Percentiles rank a stretch among this genome's conserved stretches.
Evolutionary conservation across 1,140 invertebrate species (phyloP).

Genomic region (Nebria ingens): DNA sequence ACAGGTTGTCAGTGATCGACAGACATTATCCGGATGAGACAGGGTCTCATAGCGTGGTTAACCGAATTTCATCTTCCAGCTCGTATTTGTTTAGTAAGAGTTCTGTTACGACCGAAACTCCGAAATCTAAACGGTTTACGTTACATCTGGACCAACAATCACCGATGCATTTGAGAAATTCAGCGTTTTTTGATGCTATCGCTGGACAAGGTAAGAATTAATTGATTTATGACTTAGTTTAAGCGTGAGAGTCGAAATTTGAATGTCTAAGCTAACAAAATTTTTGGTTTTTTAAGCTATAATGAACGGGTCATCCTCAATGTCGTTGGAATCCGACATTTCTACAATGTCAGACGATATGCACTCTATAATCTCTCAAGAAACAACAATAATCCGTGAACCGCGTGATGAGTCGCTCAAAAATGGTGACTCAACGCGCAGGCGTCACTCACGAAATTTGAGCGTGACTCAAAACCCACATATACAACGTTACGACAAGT

Average conservation of each 20-base stretch:
- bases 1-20: slow-evolving; percentile 41
- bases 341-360: slow-evolving; percentile 47
- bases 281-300: slow-evolving; percentile 28
- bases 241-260: too few relatives aligned
- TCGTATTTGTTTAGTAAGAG: slow-evolving; percentile 28
- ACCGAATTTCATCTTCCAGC: slow-evolving; percentile 38
- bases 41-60: slow-evolving; percentile 33
- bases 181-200: slow-evolving; percentile 65
- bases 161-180: slow-evolving; percentile 54
- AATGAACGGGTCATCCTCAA: slow-evolving; percentile 41
- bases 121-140: slow-evolving; percentile 35
- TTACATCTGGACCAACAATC: slow-evolving; percentile 45
- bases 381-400: slow-evolving; percentile 47
- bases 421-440: slow-evolving; percentile 22
- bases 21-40: slow-evolving; percentile 28
- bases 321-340: slow-evolving; percentile 51
- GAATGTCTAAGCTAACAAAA: slow-evolving; percentile 10
- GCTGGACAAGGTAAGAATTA: slow-evolving; percentile 55
- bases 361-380: slow-evolving; percentile 47
- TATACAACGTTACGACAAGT: slow-evolving; percentile 58
- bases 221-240: too few relatives aligned
- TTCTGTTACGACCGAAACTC: slow-evolving; percentile 26
- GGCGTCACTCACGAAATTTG: slow-evolving; percentile 40
- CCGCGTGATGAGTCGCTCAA: slow-evolving; percentile 30
- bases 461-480: slow-evolving; percentile 44